Evolutionary conservation across 2,797 vertebrate species (phyloP), one percentile per base, ranked within the genome.

Genomic region (Tangara arthus): DNA sequence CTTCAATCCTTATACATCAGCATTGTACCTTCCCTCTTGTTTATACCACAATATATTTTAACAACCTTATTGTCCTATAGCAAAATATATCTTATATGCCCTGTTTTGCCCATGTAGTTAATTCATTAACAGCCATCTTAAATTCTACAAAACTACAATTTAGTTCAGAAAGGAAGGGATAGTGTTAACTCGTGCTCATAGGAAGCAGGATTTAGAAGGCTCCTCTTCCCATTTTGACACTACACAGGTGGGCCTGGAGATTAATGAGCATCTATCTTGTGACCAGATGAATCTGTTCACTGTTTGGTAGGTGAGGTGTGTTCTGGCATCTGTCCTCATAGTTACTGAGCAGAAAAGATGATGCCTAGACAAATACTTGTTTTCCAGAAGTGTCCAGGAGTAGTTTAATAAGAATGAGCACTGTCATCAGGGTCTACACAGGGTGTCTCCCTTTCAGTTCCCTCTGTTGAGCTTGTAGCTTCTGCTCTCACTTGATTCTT

Each of bases 251-350:
- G 76, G 65, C 61, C 61, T 83, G 70, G 42, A 5, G 5, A 79
- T 86, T 88, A 72, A 91, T 66, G 73, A 91, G 73, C 66, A 75
- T 78, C 61, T 94, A 57, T 78, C 69, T 90, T 76, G 46, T 83
- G 93, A 86, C 53, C 70, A 76, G 16, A 53, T 23, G 22, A 71
- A 68, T 83, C 87, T 88, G 35, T 71, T 88, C 53, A 66, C 57
- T 52, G 53, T 83, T 87, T 89, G 84, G 75, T 69, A 39, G 46
- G 15, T 87, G 88, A 94, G 26, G 28, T 81, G 28, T 81, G 55
- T 91, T 94, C 65, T 93, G 90, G 60, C 79, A 88, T 66, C 56
- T 59, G 30, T 77, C 60, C 50, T 87, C 37, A 41, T 37, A 73
- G 49, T 66, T 82, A 63, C 60, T 63, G 52, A 85, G 56, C 35